phyloP scores from a whole-genome alignment of 2,888 invertebrate genomes.

The Metallyticus violacea region DNA sequence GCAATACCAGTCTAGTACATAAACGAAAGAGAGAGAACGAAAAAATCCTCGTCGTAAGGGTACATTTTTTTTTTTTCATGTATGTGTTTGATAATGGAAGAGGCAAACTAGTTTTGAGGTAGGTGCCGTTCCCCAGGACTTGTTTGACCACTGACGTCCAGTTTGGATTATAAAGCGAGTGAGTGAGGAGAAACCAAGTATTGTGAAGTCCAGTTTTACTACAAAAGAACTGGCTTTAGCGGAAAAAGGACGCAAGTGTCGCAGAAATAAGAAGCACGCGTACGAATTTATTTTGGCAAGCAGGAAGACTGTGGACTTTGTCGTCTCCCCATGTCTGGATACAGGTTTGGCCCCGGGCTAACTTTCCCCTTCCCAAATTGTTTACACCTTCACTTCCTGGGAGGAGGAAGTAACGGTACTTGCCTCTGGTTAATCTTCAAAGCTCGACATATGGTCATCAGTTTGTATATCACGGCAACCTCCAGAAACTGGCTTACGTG shows the following conservation, averaged over 20 bases:
- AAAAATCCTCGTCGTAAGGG: slow-evolving; percentile 5
- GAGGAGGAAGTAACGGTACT: neutral
- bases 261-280: neutral
- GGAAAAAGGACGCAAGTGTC: neutral
- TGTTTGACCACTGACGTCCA: slow-evolving; percentile 30
- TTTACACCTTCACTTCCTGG: neutral
- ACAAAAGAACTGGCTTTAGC: neutral
- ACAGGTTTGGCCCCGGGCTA: neutral
- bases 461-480: neutral
- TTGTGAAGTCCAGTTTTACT: slow-evolving; percentile 1
- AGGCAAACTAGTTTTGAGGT: slow-evolving; percentile 25
- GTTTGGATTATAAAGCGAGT: neutral
- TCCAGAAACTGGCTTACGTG: too few relatives aligned
- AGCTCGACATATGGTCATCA: neutral
- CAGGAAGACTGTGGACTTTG: neutral
- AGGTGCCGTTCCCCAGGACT: slow-evolving; percentile 24
- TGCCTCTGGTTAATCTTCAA: neutral
- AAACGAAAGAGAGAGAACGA: neutral
- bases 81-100: slow-evolving; percentile 12
- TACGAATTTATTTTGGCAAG: neutral
- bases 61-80: slow-evolving; percentile 11
- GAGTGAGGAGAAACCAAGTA: neutral
- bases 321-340: neutral
- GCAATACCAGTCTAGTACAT: slow-evolving; percentile 15
- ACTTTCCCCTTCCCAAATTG: neutral